Base-by-base conservation (phyloP, 64 coral and sea anemone species). In the Stylophora pistillata region DNA sequence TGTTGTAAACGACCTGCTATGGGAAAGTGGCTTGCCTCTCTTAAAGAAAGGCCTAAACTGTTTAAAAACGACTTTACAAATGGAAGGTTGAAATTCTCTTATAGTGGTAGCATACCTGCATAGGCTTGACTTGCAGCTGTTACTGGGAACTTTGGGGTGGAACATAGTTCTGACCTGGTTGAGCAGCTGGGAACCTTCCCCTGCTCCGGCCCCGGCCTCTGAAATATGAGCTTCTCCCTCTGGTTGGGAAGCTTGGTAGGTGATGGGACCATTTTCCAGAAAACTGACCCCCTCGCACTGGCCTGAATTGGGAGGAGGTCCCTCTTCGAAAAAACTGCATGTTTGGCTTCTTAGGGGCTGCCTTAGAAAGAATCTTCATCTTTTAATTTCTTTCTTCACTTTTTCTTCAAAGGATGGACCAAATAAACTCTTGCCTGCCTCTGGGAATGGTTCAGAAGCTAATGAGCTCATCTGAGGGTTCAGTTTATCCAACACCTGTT, bases 251-350 rank as follows among this genome's bases (percentile, higher is more conserved):
- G 73, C 33, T 17, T 75, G 31, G 73, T 6, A 5, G 33, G 1
- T 75, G 73, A 52, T 75, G 15, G 37, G 73, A 75, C 32, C 73
- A 17, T 75, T 37, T 75, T 75, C 73, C 32, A 75, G 31, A 37
- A 52, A 75, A 52, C 16, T 75, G 73, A 75, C 11, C 73, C 23
- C 84, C 84, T 55, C 52, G 82, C 82, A 30, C 17, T 71, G n/a
- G 63, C 31, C 82, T 34, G 63, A 70, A 86, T 65, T 71, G 62
- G 82, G 82, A 66, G 63, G 82, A 70, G 82, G 82, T 71, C 82
- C 82, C 82, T 86, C 63, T 86, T 31, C 30, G 82, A 86, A 82
- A 85, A 86, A 86, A 71, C 31, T 86, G 82, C 58, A 70, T 14
- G 58, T 65, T 53, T 41, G 63, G 55, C n/a, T 86, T 86, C 82